These are phyloP conservation scores for Sarotherodon lohbergeri DNA, from an alignment of 2,113 vertebrate genomes.

Conservation along the genomic window DNA sequence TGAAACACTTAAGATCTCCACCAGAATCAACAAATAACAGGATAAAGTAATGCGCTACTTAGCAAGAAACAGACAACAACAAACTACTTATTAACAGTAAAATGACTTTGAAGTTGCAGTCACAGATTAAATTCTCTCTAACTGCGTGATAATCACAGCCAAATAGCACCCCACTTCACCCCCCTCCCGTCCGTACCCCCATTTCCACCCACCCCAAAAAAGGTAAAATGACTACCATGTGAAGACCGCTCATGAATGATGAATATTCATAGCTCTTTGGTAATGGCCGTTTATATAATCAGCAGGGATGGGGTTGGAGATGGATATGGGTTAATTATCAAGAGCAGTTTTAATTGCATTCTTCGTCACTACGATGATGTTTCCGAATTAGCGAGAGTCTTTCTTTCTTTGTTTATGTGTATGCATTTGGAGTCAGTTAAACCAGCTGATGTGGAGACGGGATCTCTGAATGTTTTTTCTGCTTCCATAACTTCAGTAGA, in stretches of 20 bases:
- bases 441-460: conserved; percentile 6
- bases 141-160: conserved; percentile 35
- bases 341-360: conserved; percentile 69
- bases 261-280: conserved; percentile 61
- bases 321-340: conserved; percentile 69
- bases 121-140: conserved; percentile 33
- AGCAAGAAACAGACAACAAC: conserved; percentile 27
- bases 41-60: conserved; percentile 31
- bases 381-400: conserved; percentile 41
- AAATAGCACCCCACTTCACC: neutral
- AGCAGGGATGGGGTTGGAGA: conserved; percentile 56
- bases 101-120: conserved; percentile 42
- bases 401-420: neutral
- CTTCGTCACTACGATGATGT: conserved; percentile 57
- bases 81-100: conserved; percentile 40
- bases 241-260: conserved; percentile 43
- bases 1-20: conserved; percentile 20
- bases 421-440: neutral
- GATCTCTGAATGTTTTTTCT: conserved; percentile 1
- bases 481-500: conserved; percentile 39
- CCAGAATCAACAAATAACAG: neutral
- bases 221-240: conserved; percentile 50
- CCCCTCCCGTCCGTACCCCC: neutral
- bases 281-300: conserved; percentile 66
- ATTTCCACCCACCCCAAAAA: conserved; percentile 45